Conservation (phyloP, 2,888 invertebrate genomes). For the Hanleya hanleyi region DNA sequence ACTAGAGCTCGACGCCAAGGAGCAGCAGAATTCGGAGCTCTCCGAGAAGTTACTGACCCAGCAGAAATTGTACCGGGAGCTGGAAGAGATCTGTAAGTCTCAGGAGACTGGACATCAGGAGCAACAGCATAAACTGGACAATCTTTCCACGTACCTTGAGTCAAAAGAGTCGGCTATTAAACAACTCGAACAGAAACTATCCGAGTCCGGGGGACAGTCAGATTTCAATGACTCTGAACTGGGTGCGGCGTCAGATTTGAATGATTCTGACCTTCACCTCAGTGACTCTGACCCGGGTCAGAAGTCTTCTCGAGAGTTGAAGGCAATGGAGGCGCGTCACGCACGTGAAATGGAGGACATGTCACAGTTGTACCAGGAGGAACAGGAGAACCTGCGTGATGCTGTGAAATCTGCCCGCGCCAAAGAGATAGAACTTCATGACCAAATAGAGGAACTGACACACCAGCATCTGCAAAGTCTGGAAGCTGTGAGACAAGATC, state of each 20-base stretch:
- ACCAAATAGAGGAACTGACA: conserved; percentile 37
- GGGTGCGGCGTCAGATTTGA: neutral
- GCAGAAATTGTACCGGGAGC: neutral
- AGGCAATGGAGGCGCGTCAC: conserved; percentile 27
- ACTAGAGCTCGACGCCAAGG: conserved; percentile 41
- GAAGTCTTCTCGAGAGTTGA: conserved; percentile 9
- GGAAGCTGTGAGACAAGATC: conserved; percentile 49
- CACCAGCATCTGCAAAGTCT: conserved; percentile 35
- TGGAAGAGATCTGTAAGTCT: neutral
- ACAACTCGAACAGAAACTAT: neutral
- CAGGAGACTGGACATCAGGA: neutral
- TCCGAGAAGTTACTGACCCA: neutral
- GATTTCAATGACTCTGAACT: neutral
- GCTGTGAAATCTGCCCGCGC: conserved; percentile 17
- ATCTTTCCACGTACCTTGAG: neutral
- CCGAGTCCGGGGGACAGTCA: neutral
- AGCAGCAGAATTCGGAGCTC: conserved; percentile 18
- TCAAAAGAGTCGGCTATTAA: neutral
- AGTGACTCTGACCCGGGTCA: neutral
- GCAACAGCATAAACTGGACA: neutral
- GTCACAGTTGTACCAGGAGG: conserved; percentile 50
- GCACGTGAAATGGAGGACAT: conserved; percentile 48
- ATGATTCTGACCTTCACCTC: too few species aligned
- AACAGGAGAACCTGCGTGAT: conserved; percentile 27
- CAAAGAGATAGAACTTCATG: conserved; percentile 20